These are phyloP conservation scores for Scomber colias DNA, from an alignment of 2,113 vertebrate species.

Conservation along the genomic window DNA sequence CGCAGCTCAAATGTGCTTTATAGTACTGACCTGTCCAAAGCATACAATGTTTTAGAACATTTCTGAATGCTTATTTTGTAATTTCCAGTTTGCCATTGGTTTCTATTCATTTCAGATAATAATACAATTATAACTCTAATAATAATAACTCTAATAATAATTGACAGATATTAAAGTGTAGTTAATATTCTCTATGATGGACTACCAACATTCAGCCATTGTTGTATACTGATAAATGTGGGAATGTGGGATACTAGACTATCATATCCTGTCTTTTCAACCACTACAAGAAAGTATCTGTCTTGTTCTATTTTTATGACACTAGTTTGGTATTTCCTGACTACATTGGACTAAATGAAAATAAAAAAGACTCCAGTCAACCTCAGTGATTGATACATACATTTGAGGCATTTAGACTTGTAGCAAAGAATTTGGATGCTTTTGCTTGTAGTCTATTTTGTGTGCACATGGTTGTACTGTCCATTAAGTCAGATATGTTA, in stretches of 20 bases:
- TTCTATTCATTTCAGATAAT: constrained; percentile 13
- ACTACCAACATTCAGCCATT: constrained; percentile 3
- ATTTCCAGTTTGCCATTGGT: not conserved
- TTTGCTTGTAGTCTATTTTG: constrained; percentile 11
- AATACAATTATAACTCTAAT: too few species aligned
- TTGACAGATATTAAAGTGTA: constrained; percentile 14
- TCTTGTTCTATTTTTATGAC: too few species aligned
- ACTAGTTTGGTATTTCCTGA: constrained; percentile 21
- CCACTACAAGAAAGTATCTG: not conserved
- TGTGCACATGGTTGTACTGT: too few species aligned
- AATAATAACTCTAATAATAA: not conserved
- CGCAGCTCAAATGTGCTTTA: not conserved
- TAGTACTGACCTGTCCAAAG: not conserved
- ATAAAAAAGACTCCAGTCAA: constrained; percentile 17
- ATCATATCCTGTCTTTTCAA: not conserved
- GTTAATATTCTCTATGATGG: constrained; percentile 15
- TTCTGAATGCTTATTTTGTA: not conserved
- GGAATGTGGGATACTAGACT: constrained; percentile 15
- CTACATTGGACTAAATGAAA: constrained; percentile 23
- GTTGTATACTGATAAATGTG: constrained; percentile 28
- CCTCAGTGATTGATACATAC: constrained; percentile 21
- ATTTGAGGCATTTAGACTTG: constrained; percentile 18
- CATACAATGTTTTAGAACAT: too few species aligned
- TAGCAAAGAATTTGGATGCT: not conserved
- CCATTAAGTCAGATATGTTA: constrained; percentile 16